phyloP scores from a whole-genome alignment of 1,140 invertebrate genomes.

The Zaprionus tsacasi region DNA sequence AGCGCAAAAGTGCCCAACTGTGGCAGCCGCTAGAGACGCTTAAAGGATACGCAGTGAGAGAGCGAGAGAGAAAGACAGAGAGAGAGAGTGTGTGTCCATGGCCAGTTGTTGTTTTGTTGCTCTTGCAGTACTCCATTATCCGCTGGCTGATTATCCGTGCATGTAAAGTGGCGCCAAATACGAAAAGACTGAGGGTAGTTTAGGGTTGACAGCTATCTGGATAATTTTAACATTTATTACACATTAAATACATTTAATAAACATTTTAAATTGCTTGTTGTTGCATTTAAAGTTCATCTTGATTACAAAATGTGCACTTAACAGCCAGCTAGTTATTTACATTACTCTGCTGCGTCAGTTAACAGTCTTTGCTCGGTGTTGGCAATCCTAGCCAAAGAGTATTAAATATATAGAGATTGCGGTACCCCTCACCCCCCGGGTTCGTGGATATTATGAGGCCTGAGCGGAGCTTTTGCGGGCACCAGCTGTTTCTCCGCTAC shows the following conservation, averaged over 20 bases:
- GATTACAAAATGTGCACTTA: background rate
- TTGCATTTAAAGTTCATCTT: background rate
- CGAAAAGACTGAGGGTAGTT: constrained; percentile 39
- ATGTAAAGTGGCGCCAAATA: constrained; percentile 65
- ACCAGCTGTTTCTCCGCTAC: too few species aligned
- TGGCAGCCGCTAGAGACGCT: constrained; percentile 31
- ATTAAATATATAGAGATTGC: too few species aligned
- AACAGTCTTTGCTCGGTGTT: background rate
- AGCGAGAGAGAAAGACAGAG: background rate
- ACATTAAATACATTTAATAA: background rate
- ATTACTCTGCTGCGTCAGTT: background rate
- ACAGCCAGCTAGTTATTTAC: background rate
- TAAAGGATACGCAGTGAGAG: background rate
- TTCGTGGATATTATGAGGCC: too few species aligned
- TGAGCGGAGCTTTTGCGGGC: too few species aligned
- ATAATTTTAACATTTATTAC: background rate
- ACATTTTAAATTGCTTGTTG: too few species aligned
- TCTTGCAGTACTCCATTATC: constrained; percentile 45
- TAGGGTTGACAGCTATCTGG: constrained; percentile 26
- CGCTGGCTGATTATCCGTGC: constrained; percentile 62
- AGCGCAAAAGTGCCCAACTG: constrained; percentile 41
- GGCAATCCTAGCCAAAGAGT: constrained; percentile 36
- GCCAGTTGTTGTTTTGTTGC: constrained; percentile 4
- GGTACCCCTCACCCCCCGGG: too few species aligned
- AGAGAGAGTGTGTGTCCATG: constrained; percentile 7